These are phyloP conservation scores for Steromphala cineraria DNA, from an alignment of 2,888 invertebrate species.

Conservation along the genomic window DNA sequence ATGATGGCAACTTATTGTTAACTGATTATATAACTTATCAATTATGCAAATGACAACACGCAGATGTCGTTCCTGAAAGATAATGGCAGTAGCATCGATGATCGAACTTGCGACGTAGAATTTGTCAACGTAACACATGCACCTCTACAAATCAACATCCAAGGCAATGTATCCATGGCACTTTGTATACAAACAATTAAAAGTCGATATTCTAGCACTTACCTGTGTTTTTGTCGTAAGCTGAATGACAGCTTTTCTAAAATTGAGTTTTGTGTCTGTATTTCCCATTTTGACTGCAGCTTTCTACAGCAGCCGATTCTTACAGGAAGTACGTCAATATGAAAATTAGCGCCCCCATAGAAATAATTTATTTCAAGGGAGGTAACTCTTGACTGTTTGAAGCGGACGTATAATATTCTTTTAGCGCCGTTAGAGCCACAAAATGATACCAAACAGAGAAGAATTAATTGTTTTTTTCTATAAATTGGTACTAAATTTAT, in stretches of 20 bases:
- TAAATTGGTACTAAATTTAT: no score
- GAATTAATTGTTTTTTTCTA: no score
- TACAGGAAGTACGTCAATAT: slow-evolving; percentile 46
- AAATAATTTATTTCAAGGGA: neutral
- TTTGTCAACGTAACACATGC: slow-evolving; percentile 4
- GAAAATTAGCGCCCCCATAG: neutral
- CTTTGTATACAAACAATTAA: neutral
- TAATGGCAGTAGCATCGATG: no score
- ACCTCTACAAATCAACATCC: neutral
- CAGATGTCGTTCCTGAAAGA: no score
- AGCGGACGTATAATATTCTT: neutral
- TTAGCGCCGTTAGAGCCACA: no score
- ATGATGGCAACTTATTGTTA: no score
- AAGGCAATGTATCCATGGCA: neutral
- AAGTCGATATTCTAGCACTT: neutral
- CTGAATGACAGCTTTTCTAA: slow-evolving; percentile 98
- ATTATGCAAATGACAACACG: no score
- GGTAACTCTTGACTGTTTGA: neutral
- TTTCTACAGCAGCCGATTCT: slow-evolving; percentile 15
- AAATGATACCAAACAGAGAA: no score
- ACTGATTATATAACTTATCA: no score
- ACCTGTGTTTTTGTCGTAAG: slow-evolving; percentile 97
- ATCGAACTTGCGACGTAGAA: neutral
- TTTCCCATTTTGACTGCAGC: slow-evolving; percentile 88
- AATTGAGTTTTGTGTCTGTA: slow-evolving; percentile 97